Evolutionary conservation across 2,888 invertebrate species (phyloP).

Genomic region (Agrotis exclamationis): DNA sequence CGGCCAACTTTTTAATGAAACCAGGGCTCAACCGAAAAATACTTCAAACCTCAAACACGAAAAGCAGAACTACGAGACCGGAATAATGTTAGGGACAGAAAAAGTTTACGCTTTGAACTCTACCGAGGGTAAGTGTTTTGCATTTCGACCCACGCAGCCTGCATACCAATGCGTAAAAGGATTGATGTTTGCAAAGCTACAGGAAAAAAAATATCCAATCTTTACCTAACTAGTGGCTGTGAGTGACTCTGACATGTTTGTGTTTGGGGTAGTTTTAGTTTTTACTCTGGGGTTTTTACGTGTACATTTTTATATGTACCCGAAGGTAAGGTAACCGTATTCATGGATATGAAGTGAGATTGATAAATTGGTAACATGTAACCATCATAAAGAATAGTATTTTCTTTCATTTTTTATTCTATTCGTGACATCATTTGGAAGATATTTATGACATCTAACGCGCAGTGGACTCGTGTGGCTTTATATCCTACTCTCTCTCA

Average conservation of each 20-base stretch:
- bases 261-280: constrained; percentile 45
- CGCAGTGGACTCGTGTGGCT: too few species aligned
- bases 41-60: constrained; percentile 88
- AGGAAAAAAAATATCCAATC: constrained; percentile 73
- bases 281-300: constrained; percentile 10
- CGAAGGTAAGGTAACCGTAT: background rate
- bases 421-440: too few species aligned
- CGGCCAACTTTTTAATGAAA: constrained; percentile 86
- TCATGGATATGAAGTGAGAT: background rate
- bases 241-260: constrained; percentile 63
- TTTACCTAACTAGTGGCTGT: constrained; percentile 67
- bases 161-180: constrained; percentile 89
- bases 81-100: constrained; percentile 90
- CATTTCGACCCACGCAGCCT: constrained; percentile 86
- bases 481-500: too few species aligned
- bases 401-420: too few species aligned
- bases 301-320: background rate
- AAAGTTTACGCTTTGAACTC: constrained; percentile 90
- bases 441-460: too few species aligned
- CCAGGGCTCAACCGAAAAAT: constrained; percentile 85
- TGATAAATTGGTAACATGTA: background rate
- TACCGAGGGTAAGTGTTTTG: constrained; percentile 90
- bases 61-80: constrained; percentile 89
- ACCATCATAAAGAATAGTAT: background rate
- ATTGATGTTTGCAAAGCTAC: constrained; percentile 85